A percentile compares a stretch with the other conserved stretches of the same genome.
Evolutionary conservation across 2,888 invertebrate species (phyloP).

Genomic region (Spialia ferax): DNA sequence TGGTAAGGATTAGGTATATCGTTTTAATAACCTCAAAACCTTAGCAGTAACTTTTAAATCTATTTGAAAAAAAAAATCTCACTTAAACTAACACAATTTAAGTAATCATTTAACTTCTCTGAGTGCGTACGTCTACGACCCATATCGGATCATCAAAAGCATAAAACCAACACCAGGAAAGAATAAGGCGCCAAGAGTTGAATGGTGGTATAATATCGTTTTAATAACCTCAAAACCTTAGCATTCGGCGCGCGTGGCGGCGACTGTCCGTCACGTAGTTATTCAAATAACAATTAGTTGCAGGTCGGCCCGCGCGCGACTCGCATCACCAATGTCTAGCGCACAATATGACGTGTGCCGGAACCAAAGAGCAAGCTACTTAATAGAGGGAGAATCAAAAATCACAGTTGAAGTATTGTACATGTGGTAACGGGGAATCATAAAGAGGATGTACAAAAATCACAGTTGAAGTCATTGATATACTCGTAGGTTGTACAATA

Average conservation of each 20-base stretch:
- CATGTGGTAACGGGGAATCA: too few relatives aligned
- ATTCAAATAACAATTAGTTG: conserved; percentile 75
- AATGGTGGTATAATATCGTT: conserved; percentile 43
- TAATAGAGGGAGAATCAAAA: too few relatives aligned
- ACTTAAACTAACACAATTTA: too few relatives aligned
- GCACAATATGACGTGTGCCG: conserved; percentile 41
- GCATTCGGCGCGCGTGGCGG: conserved; percentile 8
- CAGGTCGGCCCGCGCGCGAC: conserved; percentile 45
- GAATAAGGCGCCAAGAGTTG: conserved; percentile 9
- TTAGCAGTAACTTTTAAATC: too few relatives aligned
- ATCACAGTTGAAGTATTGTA: too few relatives aligned
- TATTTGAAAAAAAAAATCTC: too few relatives aligned
- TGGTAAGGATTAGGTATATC: conserved; percentile 42
- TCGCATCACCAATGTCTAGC: conserved; percentile 52
- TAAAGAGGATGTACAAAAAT: too few relatives aligned
- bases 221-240: conserved; percentile 50
- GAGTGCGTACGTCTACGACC: too few relatives aligned
- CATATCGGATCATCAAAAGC: not conserved
- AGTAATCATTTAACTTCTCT: too few relatives aligned
- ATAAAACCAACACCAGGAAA: not conserved
- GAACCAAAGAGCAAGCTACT: too few relatives aligned
- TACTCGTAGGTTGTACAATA: too few relatives aligned
- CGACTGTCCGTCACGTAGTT: conserved; percentile 58
- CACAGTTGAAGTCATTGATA: too few relatives aligned
- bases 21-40: conserved; percentile 50